phyloP scores from a whole-genome alignment of 2,113 vertebrate species.

The Solea solea region DNA sequence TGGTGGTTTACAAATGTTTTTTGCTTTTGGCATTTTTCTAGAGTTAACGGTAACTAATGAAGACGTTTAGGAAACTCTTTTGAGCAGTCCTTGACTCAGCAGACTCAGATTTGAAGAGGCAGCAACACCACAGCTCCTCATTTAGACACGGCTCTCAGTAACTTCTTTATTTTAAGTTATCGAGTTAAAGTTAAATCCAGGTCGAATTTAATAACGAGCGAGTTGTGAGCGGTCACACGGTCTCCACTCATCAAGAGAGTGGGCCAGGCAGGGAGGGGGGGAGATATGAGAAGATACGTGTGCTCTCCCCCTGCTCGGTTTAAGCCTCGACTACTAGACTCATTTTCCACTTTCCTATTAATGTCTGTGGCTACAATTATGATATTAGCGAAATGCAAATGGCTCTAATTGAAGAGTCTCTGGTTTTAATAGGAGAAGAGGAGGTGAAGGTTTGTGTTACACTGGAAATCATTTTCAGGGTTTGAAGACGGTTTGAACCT shows the following conservation, averaged over 20 bases:
- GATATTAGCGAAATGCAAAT: constrained; percentile 85
- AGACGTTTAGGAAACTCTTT: constrained; percentile 4
- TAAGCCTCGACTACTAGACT: constrained; percentile 72
- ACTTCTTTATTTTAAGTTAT: constrained; percentile 73
- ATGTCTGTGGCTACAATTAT: constrained; percentile 83
- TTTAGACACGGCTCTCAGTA: constrained; percentile 62
- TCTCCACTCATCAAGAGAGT: constrained; percentile 45
- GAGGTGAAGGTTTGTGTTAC: constrained; percentile 67
- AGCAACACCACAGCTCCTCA: constrained; percentile 36
- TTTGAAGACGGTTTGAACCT: constrained; percentile 74
- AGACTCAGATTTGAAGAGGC: constrained; percentile 22
- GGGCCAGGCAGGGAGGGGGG: neutral
- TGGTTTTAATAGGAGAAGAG: constrained; percentile 72
- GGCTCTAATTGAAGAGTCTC: constrained; percentile 83
- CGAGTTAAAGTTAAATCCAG: constrained; percentile 71
- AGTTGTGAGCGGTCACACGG: constrained; percentile 25
- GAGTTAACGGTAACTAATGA: constrained; percentile 14
- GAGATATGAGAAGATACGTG: constrained; percentile 48
- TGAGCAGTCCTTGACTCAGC: constrained; percentile 1
- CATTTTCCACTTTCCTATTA: constrained; percentile 82
- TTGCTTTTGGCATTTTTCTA: constrained; percentile 6
- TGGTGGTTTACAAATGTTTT: neutral
- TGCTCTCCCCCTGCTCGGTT: constrained; percentile 71
- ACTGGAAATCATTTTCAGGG: constrained; percentile 69
- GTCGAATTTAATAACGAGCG: constrained; percentile 67